Evolutionary conservation across 2,888 invertebrate species (phyloP), one percentile per base, ranked within the genome.

Genomic region (Tetropium fuscum): DNA sequence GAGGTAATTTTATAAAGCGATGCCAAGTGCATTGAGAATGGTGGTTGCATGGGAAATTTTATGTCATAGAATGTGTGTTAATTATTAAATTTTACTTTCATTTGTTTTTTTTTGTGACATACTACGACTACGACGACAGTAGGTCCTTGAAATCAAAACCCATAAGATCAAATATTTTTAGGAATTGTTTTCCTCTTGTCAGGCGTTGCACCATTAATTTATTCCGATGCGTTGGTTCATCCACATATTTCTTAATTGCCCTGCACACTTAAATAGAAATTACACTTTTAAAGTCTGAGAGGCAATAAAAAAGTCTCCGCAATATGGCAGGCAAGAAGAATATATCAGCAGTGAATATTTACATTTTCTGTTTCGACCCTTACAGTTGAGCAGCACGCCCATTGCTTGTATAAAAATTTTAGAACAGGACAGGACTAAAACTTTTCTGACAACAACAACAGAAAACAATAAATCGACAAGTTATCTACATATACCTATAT

Each of bases 241-340:
- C 11, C 43, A 18, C 49, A 72, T 68, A 66, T 67, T 65, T 72
- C 68, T 67, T 63, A 67, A 64, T 64, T 69, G 66, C 70, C 63
- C 51, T 58, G 57, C 58, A 69, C 66, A 75, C 74, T 75, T 75
- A 75, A 76, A 76, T 76, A 75, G 74, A 75, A 75, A 75, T 76
- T 71, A 72, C 75, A 75, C 74, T 74, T 74, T 74, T 74, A 70
- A 68, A 74, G 68, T 69, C 63, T 62, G 54, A 64, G 47, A 38
- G 60, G 72, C 71, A 70, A 74, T 75, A 75, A 74, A 75, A 73
- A 74, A 74, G 70, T 71, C 72, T 64, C 68, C 68, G 72, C 73
- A 73, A 71, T 71, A 72, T 69, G 74, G 69, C 73, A 66, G 72
- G n/a, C n/a, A n/a, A n/a, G n/a, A n/a, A 71, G 74, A 73, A 73